Evolutionary conservation across 2,888 invertebrate species (phyloP), one percentile per base, ranked within the genome.

Genomic region (Urechis unicinctus): DNA sequence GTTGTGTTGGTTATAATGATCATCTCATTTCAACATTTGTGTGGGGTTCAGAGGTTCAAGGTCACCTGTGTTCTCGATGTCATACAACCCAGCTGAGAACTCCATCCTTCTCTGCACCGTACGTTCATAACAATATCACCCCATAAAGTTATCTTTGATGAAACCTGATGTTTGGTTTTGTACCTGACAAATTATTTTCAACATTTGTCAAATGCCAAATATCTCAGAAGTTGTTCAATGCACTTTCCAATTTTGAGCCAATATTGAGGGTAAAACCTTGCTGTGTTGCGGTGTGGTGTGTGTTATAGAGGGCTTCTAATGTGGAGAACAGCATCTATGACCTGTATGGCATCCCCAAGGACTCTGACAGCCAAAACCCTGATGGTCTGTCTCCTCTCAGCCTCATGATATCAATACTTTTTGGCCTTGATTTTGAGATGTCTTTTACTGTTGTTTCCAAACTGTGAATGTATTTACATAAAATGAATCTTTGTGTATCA

Each of bases 61-160:
- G 29, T 63, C 65, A 25, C 75, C 75, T 22, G 69, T 75, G 6
- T 71, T 66, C 64, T 90, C 90, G 72, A 89, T 98, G 86, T 93
- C 94, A 0, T 91, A 94, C 73, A 98, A 98, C 80, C 95, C 94
- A 63, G 96, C 97, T 17, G 91, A 98, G 71, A 93, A 95, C 82
- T 89, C 93, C 31, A 88, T 97, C 58, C 81, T 98, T 0, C 83
- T 97, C 28, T 90, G 91, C 53, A 88, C 89, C 5, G 75, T 76
- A 63, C 69, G 74, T 68, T 24, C 2, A 9, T 9, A n/a, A 45
- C 48, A 6, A 29, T 52, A 24, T 50, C 24, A 13, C 17, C 9
- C 17, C 36, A 9, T 36, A 36, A 36, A 9, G 9, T 36, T 9
- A 17, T 13, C 36, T n/a, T n/a, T n/a, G n/a, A n/a, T n/a, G n/a